Conservation (phyloP, 2,113 vertebrate genomes). For the Anser brachyrhynchus region DNA sequence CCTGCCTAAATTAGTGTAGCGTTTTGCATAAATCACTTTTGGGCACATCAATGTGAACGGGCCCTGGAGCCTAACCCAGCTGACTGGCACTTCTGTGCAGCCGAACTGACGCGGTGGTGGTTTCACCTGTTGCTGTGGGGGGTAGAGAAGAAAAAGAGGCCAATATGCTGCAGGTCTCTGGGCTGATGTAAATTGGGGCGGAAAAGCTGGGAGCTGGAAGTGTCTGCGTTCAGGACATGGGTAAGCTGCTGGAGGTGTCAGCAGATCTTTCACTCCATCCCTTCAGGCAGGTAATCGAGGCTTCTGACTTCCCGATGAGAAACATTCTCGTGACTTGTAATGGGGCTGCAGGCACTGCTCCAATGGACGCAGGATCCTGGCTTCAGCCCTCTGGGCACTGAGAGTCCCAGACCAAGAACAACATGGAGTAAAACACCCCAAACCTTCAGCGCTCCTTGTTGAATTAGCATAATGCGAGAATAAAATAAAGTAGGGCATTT, state of each 20-base stretch:
- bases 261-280: neutral
- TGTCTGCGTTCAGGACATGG: accelerated
- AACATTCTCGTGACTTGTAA: neutral
- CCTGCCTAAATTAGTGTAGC: neutral
- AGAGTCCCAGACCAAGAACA: neutral
- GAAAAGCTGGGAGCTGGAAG: neutral
- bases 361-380: accelerated
- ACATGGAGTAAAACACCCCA: neutral
- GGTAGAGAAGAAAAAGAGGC: neutral
- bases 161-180: neutral
- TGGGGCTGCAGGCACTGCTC: neutral
- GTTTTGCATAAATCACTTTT: constrained; percentile 15
- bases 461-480: neutral
- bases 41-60: neutral
- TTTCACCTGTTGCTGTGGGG: neutral
- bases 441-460: neutral
- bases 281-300: neutral
- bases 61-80: neutral
- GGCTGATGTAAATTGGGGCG: neutral
- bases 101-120: neutral
- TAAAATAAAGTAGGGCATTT: constrained; percentile 4
- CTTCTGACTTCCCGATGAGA: neutral
- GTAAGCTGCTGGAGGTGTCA: neutral
- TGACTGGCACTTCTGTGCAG: neutral
- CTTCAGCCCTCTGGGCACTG: neutral